Evolutionary conservation across 2,113 vertebrate species (phyloP).

Genomic region (Cercopithecus mona): DNA sequence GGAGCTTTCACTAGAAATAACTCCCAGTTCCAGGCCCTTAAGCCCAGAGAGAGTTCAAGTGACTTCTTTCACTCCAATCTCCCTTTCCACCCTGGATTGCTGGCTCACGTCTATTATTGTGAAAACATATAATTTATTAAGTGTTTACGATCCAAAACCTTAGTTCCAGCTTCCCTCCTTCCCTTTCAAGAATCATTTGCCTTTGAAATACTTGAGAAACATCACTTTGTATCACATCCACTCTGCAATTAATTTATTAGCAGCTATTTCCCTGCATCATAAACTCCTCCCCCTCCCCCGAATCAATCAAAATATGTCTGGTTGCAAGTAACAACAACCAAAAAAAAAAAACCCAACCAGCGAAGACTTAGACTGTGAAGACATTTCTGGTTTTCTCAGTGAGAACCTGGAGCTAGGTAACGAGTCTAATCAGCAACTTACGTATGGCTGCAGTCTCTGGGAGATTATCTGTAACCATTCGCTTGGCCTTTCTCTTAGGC

Average conservation of each 20-base stretch:
- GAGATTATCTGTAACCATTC: background rate
- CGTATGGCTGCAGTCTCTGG: background rate
- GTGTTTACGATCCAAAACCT: background rate
- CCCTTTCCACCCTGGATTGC: background rate
- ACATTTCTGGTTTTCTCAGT: background rate
- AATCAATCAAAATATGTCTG: background rate
- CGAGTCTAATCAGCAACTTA: too few relatives aligned
- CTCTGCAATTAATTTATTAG: background rate
- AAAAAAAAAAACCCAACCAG: background rate
- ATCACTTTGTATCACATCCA: background rate
- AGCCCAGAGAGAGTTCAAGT: background rate
- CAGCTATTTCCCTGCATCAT: background rate
- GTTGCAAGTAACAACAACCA: background rate
- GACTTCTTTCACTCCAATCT: background rate
- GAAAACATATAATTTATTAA: background rate
- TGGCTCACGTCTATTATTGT: background rate
- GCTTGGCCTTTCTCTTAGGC: background rate
- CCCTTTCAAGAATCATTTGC: background rate
- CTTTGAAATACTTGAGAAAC: background rate
- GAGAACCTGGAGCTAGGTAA: background rate
- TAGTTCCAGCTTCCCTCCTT: background rate
- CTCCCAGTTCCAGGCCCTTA: background rate
- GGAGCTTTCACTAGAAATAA: background rate
- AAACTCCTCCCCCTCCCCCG: background rate
- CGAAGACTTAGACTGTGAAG: background rate